Base-by-base conservation (phyloP, 2,888 invertebrate species). In the Drosophila demipolita region DNA sequence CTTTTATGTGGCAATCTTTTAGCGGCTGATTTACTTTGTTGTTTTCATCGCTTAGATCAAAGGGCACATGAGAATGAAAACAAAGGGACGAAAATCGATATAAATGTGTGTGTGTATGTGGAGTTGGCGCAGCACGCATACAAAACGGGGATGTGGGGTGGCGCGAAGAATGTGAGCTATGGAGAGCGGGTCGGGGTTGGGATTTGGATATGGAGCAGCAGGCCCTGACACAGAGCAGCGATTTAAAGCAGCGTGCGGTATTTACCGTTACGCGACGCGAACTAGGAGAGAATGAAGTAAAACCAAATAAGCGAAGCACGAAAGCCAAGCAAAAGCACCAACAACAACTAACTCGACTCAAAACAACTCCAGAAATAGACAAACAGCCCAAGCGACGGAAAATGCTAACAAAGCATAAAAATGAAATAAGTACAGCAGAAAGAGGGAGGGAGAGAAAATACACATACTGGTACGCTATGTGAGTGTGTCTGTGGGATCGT, bases 361-460 rank as follows among this genome's bases (percentile, higher is more conserved):
- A 82, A 75, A 69, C 81, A 86, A 81, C 84, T 85, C 82, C 85
- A 67, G 69, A 88, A 89, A 85, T 85, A 89, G 89, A 85, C 78
- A 68, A 65, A 65, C 60, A 66, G 58, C 32, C 66, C 66, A 82
- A 82, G 80, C 86, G 73, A 57, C 73, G 83, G 86, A 78, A 87
- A 84, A 88, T 75, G 75, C 69, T 64, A 62, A 66, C 73, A 66
- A 64, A 68, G 78, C 49, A 75, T 62, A 73, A 77, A 85, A 74
- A 80, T 76, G 71, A 64, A 80, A 71, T 75, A 80, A 73, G 71
- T 79, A 79, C 73, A 23, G 45, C 45, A 45, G 23, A 23, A 15
- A 45, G 4, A 23, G 45, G 5, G 20, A 20, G 42, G 20, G 71
- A 59, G 52, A 67, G 55, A 66, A 62, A 70, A 58, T 64, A 55